phyloP scores from a whole-genome alignment of 2,797 vertebrate genomes.

The Sebastes minor region DNA sequence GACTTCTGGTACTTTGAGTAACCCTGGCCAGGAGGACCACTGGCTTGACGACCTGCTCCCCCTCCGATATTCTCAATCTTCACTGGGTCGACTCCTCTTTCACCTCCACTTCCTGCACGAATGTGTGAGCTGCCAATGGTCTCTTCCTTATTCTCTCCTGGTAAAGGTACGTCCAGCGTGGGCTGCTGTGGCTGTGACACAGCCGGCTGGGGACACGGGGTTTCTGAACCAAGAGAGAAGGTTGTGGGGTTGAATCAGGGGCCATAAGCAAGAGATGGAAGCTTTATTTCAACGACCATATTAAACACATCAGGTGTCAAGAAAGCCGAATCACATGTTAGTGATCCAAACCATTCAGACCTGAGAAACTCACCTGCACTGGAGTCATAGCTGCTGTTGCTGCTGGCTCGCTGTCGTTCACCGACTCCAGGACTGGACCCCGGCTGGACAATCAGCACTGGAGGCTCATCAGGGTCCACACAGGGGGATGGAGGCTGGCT shows the following conservation, averaged over 20 bases:
- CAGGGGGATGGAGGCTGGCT: conserved; percentile 85
- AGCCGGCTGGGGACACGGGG: conserved; percentile 72
- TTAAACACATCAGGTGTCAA: neutral
- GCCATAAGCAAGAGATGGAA: neutral
- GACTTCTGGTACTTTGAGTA: conserved; percentile 97
- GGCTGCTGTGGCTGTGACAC: conserved; percentile 70
- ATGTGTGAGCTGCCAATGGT: conserved; percentile 49
- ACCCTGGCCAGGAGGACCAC: conserved; percentile 81
- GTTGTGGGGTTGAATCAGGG: neutral
- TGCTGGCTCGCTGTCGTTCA: conserved; percentile 83
- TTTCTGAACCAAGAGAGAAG: conserved; percentile 66
- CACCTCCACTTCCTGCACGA: conserved; percentile 68
- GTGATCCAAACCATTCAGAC: neutral
- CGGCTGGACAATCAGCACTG: conserved; percentile 58
- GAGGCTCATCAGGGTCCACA: conserved; percentile 80
- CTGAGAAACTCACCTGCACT: conserved; percentile 76
- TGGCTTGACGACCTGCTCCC: conserved; percentile 78
- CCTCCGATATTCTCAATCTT: conserved; percentile 82
- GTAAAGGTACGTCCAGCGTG: conserved; percentile 60
- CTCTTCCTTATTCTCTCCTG: conserved; percentile 82
- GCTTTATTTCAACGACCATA: neutral
- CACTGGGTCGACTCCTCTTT: conserved; percentile 79
- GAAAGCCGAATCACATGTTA: neutral
- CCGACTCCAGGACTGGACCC: conserved; percentile 50
- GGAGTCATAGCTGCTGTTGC: conserved; percentile 89